Conservation (phyloP, 2,888 invertebrate genomes). For the Emmelina monodactyla region DNA sequence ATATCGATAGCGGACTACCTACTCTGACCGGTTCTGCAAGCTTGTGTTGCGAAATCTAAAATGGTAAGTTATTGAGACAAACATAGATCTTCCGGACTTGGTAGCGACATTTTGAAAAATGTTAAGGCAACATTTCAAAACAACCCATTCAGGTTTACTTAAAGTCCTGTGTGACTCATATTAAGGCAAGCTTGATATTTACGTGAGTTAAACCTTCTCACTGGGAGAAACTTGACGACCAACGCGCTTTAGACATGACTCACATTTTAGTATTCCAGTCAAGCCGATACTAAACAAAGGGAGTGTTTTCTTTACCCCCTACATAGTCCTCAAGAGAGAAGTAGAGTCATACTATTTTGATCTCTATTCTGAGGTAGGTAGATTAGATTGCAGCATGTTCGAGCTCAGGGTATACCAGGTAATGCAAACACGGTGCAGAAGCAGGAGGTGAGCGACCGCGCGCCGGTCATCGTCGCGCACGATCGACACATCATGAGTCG, state of each 20-base stretch:
- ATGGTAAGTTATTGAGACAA: too few species aligned
- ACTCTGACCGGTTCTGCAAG: not conserved
- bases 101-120: too few species aligned
- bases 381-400: not conserved
- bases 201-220: too few species aligned
- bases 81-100: too few species aligned
- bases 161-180: too few species aligned
- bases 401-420: not conserved
- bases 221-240: too few species aligned
- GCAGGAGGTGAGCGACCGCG: constrained; percentile 46
- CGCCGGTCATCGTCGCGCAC: constrained; percentile 42
- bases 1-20: not conserved
- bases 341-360: not conserved
- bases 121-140: too few species aligned
- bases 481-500: constrained; percentile 15
- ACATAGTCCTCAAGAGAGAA: not conserved
- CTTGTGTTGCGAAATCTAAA: too few species aligned
- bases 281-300: not conserved
- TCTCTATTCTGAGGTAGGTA: not conserved
- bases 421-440: not conserved
- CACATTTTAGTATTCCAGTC: not conserved
- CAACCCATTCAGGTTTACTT: too few species aligned
- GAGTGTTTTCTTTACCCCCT: not conserved
- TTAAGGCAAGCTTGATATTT: too few species aligned
- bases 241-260: not conserved